These are phyloP conservation scores for Grammomys dolichurus DNA, from an alignment of 2,113 vertebrate genomes.

Conservation along the genomic window DNA sequence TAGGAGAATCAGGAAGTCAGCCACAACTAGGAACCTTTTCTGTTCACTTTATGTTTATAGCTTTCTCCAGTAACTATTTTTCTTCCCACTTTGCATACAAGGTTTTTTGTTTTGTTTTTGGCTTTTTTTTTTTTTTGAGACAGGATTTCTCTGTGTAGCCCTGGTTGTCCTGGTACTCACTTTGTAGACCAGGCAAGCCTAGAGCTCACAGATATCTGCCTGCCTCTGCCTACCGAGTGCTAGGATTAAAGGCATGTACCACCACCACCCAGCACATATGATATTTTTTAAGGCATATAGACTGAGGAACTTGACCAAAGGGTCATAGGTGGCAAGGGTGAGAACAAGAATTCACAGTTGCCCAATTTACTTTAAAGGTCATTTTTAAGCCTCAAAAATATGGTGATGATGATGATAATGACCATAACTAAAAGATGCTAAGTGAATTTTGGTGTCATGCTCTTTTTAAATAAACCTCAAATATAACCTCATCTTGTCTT, in stretches of 20 bases:
- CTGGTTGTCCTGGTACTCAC: too few relatives aligned
- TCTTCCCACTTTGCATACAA: neutral
- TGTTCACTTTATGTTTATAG: neutral
- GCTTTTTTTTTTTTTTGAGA: too few relatives aligned
- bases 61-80: neutral
- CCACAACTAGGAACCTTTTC: neutral
- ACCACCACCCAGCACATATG: neutral
- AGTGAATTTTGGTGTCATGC: neutral
- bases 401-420: neutral
- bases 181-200: too few relatives aligned
- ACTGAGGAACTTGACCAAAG: neutral
- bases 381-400: neutral
- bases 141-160: too few relatives aligned
- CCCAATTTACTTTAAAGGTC: neutral
- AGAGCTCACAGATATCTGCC: too few relatives aligned
- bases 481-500: neutral
- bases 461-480: neutral
- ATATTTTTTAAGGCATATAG: neutral
- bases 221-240: too few relatives aligned
- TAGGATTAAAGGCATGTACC: too few relatives aligned
- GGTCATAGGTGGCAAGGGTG: neutral
- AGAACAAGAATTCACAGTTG: neutral
- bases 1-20: neutral
- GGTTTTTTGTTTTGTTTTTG: too few relatives aligned
- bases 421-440: neutral